Evolutionary conservation across 2,113 vertebrate genomes (phyloP).

Genomic region (Tiliqua scincoides): DNA sequence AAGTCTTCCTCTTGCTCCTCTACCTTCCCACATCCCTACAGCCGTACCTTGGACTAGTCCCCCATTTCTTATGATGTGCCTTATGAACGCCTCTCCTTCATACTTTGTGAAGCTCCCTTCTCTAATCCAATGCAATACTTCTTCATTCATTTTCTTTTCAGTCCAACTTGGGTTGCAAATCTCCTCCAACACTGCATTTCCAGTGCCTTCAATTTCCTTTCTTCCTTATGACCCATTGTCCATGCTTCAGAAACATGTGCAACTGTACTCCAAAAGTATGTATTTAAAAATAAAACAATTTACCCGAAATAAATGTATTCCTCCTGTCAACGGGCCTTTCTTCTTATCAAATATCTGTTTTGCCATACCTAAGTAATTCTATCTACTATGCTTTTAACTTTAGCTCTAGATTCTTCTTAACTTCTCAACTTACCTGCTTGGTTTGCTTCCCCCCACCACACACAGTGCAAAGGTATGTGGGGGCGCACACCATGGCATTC

Average conservation of each 20-base stretch:
- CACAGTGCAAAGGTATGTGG: background rate
- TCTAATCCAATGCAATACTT: background rate
- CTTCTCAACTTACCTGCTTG: background rate
- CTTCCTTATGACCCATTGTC: background rate
- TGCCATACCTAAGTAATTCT: background rate
- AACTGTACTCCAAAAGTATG: background rate
- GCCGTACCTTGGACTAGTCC: too few relatives aligned
- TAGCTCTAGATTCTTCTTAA: background rate
- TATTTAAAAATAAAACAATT: background rate
- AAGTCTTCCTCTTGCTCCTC: too few relatives aligned
- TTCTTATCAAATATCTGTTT: background rate
- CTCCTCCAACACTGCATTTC: background rate
- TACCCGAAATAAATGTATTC: background rate
- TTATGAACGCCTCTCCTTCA: background rate
- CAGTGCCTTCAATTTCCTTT: background rate
- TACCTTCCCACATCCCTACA: too few relatives aligned
- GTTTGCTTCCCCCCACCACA: background rate
- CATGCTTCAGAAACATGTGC: background rate
- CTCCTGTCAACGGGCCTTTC: background rate
- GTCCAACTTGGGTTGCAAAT: background rate
- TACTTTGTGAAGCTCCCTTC: background rate
- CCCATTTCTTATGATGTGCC: background rate
- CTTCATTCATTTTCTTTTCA: background rate
- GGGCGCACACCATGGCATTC: background rate
- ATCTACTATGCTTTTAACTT: background rate